Evolutionary conservation across 2,113 vertebrate genomes (phyloP).

Genomic region (Willisornis vidua): DNA sequence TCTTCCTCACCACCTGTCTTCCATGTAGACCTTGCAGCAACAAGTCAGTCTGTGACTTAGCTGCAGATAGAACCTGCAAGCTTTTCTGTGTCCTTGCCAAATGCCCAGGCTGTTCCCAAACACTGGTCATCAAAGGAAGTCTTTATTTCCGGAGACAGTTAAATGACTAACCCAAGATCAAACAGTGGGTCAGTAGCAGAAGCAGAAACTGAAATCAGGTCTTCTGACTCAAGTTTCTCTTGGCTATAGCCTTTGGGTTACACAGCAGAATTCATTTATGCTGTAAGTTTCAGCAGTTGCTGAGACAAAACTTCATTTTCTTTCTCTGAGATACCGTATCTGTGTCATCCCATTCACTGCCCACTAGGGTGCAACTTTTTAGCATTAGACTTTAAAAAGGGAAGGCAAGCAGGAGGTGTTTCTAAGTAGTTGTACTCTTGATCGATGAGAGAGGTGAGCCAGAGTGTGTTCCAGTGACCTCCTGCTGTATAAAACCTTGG

Average conservation of each 20-base stretch:
- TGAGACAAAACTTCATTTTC: constrained; percentile 7
- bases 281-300: neutral
- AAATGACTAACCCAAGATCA: constrained; percentile 56
- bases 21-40: neutral
- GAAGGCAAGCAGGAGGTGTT: constrained; percentile 12
- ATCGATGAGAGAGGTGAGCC: constrained; percentile 62
- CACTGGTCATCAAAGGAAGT: constrained; percentile 10
- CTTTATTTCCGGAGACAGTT: neutral
- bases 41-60: neutral
- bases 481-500: constrained; percentile 47
- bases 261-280: neutral
- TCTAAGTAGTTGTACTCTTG: constrained; percentile 26
- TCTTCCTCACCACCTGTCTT: neutral
- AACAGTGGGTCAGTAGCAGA: constrained; percentile 4
- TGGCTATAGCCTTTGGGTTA: neutral
- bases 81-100: neutral
- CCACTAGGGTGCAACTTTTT: constrained; percentile 4
- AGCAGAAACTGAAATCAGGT: constrained; percentile 35
- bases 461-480: constrained; percentile 67
- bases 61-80: neutral
- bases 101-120: constrained; percentile 8
- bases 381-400: constrained; percentile 11
- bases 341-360: constrained; percentile 42
- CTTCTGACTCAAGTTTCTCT: constrained; percentile 56
- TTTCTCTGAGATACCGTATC: neutral